Evolutionary conservation across 2,888 invertebrate species (phyloP), one percentile per base, ranked within the genome.

Genomic region (Neoascia interrupta): DNA sequence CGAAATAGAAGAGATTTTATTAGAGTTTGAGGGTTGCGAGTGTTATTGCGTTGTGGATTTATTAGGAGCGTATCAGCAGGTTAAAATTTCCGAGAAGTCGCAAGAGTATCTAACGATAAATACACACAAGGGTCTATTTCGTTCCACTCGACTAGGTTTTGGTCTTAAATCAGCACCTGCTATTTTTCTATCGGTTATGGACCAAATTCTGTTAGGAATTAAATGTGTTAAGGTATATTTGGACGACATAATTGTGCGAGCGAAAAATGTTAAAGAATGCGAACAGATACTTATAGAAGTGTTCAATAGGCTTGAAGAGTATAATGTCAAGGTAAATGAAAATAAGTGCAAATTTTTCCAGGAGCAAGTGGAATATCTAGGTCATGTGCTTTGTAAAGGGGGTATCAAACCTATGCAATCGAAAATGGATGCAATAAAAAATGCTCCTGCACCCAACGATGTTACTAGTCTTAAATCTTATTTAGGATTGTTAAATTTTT

Each of bases 181-280:
- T 1, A 34, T 47, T 21, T 64, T 64, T 26, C 74, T 79, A 56
- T 53, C 43, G 0, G 37, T 82, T 26, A 75, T 81, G 56, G 81
- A 82, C 51, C 45, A 75, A 58, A 69, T 81, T 19, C 37, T 82
- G 16, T 11, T 13, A 5, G 70, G 53, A 1, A 39, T 81, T 10
- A 8, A 26, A 5, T 5, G 8, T 4, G 26, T 26, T 5, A 4
- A 26, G 26, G 26, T 26, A 8, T 26, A 26, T 26, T 26, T 26
- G 8, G 26, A 26, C 8, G 26, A 26, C 26, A 8, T 26, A 5
- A 15, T 82, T 1, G 69, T 80, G 1, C 58, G 16, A 4, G 18
- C 23, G 5, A 3, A 3, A 10, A 39, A 4, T 18, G 15, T 39
- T n/a, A 10, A 39, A 63, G 58, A 68, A 8, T 72, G 80, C 58